Base-by-base conservation (phyloP, 2,888 invertebrate genomes). In the Tetranychus truncatus region DNA sequence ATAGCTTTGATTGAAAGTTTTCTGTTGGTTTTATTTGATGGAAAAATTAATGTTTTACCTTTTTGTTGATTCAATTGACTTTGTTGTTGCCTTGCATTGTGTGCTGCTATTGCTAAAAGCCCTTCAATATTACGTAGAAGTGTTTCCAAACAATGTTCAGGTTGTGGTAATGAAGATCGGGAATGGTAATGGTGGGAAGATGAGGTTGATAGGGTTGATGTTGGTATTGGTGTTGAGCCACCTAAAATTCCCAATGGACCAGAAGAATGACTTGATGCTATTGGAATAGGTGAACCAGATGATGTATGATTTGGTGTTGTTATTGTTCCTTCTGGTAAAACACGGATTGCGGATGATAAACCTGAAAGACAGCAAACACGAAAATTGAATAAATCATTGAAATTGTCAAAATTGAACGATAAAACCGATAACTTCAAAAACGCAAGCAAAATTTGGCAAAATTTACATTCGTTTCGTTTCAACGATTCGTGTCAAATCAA, bases 81-180 rank as follows among this genome's bases (percentile, higher is more conserved):
- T 84, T 96, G 95, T 84, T 95, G 94, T 82, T 95, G 94, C 80
- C 95, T 88, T 75, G 95, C 94, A 84, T 95, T 95, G 84, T 95
- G 95, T 2, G 94, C 94, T n/a, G 95, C 95, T 77, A 95, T 94
- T 84, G 95, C 95, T 78, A 95, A 88, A 78, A 95, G 87, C 75
- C 95, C 94, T 84, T 95, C 95, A 81, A 96, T 95, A 84, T 95
- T 95, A 82, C 95, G 87, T 79, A 95, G 88, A 79, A 95, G 87
- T 77, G 93, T 94, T 85, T 95, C 95, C 76, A 95, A 71, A 75
- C 76, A 77, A 55, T 77, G 76, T 72, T 77, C 76, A 55, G 77
- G 76, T 74, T 74, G 75, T 73, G 66, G 74, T 21, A 45, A 15
- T 45, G 72, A 72, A n/a, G 72, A 72, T 34, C 11, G 18, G 15